Evolutionary conservation across 2,888 invertebrate species (phyloP).

Genomic region (Pseudanteris insignis): DNA sequence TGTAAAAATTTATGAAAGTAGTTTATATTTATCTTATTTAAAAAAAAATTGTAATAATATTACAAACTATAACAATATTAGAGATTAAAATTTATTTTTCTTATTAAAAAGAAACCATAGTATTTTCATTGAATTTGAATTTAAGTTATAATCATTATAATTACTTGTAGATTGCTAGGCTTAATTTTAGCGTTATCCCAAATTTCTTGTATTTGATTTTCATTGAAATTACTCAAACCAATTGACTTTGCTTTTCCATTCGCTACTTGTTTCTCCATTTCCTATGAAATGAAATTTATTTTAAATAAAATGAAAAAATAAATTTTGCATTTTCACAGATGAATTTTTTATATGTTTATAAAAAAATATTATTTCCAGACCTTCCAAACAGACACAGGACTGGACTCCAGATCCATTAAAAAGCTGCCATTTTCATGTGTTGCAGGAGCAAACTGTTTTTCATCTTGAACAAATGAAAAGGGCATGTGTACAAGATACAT

Average conservation of each 20-base stretch:
- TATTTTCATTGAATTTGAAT: no score
- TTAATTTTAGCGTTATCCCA: slow-evolving; percentile 72
- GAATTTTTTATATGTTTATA: background rate
- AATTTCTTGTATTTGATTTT: slow-evolving; percentile 74
- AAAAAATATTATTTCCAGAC: slow-evolving; percentile 59
- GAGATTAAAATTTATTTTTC: no score
- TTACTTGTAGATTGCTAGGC: slow-evolving; percentile 75
- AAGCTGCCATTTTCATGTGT: slow-evolving; percentile 72
- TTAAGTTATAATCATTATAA: slow-evolving; percentile 12
- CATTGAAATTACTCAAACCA: slow-evolving; percentile 84
- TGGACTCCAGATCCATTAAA: slow-evolving; percentile 71
- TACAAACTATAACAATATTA: no score
- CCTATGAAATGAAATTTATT: slow-evolving; percentile 65
- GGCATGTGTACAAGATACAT: slow-evolving; percentile 83
- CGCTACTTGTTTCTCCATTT: slow-evolving; percentile 76
- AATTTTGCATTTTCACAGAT: background rate
- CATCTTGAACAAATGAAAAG: slow-evolving; percentile 72
- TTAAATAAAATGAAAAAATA: slow-evolving; percentile 5
- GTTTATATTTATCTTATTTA: no score
- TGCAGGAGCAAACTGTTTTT: slow-evolving; percentile 69
- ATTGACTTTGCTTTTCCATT: slow-evolving; percentile 75
- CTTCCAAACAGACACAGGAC: slow-evolving; percentile 79
- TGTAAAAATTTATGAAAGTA: no score
- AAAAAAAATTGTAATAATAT: no score
- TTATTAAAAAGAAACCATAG: background rate